These are phyloP conservation scores for Cerceris rybyensis DNA, from an alignment of 2,888 invertebrate species.

Conservation along the genomic window DNA sequence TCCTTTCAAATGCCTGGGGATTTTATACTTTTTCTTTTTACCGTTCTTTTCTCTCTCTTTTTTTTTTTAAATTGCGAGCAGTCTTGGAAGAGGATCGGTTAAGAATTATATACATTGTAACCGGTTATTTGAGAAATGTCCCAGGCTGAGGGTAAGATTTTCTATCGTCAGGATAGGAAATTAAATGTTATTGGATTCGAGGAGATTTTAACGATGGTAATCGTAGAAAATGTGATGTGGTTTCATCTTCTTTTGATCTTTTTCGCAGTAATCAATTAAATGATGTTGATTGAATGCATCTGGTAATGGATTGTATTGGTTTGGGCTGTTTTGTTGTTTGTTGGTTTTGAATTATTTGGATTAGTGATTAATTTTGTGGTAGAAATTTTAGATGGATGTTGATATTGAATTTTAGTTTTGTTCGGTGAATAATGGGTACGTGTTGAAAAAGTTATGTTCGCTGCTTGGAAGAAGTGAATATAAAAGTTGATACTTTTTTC, in stretches of 20 bases:
- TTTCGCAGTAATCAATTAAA: no score
- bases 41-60: no score
- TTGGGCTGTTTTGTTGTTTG: no score
- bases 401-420: neutral
- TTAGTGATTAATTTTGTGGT: neutral
- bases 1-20: neutral
- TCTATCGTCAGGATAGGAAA: no score
- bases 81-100: no score
- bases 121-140: neutral
- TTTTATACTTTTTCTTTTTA: neutral
- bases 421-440: neutral
- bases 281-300: no score
- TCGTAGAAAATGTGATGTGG: no score
- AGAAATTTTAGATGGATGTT: neutral
- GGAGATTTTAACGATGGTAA: no score
- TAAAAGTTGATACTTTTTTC: conserved; percentile 4
- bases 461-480: neutral
- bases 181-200: no score
- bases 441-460: neutral
- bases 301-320: no score
- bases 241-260: no score
- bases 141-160: neutral
- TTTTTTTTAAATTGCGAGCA: no score
- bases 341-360: neutral
- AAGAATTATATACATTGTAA: neutral